phyloP scores from a whole-genome alignment of 92 coral and sea anemone genomes.

The Isaurus tuberculatus region DNA sequence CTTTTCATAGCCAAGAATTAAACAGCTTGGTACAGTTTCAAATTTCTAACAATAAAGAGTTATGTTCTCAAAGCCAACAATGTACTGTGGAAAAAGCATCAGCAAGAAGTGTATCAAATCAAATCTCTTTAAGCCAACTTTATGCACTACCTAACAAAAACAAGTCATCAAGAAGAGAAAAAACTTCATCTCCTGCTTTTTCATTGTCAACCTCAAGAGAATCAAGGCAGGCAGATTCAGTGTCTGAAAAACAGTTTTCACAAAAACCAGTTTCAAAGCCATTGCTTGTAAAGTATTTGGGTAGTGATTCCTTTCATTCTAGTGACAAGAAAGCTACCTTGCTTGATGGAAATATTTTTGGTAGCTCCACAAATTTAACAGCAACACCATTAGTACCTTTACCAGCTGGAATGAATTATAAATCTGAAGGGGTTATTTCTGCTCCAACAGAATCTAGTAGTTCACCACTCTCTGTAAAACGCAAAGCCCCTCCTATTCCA shows the following conservation, averaged over 20 bases:
- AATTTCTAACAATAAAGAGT: conserved; percentile 14
- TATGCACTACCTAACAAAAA: conserved; percentile 12
- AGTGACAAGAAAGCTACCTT: not conserved
- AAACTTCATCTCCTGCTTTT: not conserved
- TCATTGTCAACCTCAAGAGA: conserved; percentile 6
- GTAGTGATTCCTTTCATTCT: not conserved
- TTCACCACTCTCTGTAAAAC: conserved; percentile 63
- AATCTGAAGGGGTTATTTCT: conserved; percentile 10
- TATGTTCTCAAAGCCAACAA: not conserved
- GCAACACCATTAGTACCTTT: conserved; percentile 50
- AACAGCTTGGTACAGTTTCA: conserved; percentile 22
- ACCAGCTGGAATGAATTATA: conserved; percentile 8
- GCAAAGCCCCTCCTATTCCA: conserved; percentile 56
- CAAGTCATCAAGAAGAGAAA: not conserved
- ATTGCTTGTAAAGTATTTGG: conserved; percentile 27
- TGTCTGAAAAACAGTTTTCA: not conserved
- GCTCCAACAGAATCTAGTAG: conserved; percentile 45
- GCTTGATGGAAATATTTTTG: conserved; percentile 10
- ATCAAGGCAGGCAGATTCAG: conserved; percentile 24
- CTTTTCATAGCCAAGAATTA: not conserved
- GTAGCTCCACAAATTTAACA: conserved; percentile 21
- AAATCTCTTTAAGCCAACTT: not conserved
- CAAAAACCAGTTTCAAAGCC: not conserved
- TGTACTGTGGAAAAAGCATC: not conserved
- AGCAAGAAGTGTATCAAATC: not conserved